Base-by-base conservation (phyloP, 2,797 vertebrate species). In the Rachycentron canadum region DNA sequence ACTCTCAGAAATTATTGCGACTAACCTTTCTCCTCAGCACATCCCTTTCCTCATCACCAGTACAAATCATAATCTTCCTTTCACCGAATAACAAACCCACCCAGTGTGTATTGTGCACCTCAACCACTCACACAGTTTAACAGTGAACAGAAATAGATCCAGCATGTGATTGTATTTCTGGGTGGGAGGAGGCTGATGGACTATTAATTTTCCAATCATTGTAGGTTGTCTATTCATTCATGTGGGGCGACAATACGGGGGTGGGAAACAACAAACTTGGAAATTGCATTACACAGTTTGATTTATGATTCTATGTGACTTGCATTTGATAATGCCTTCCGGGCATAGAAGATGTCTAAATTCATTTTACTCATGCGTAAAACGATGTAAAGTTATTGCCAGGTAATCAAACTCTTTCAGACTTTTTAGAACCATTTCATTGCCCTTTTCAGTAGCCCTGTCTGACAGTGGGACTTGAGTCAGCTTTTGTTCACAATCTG, bases 181-280 rank as follows among this genome's bases (percentile, higher is more conserved):
- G 66, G 75, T 65, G 55, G 72, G 63, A 76, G 66, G 69, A 38
- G 36, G 47, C 43, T 41, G 61, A 70, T 63, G 71, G 80, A 69
- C 79, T 79, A 84, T 86, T 87, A 36, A 83, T 83, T 88, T 83
- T 76, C 43, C 60, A 82, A 84, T 82, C 61, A 83, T 38, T 50
- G 61, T 59, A 53, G 38, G 49, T 23, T 78, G 78, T 77, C 78
- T 77, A 64, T 84, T 79, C 43, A 86, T 76, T 89, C 59, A 87
- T 40, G 63, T 73, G 62, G 41, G 25, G 53, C 32, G 53, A 8
- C 55, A 71, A 47, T 50, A n/a, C 69, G 60, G 13, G 19, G 57
- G 25, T 28, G 71, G 53, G 32, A 81, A 67, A 79, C 62, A 85
- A 82, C n/a, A 77, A 79, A 79, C 23, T 32, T 50, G 34, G 59